Base-by-base conservation (phyloP, 2,797 vertebrate genomes). In the Sardinella longiceps region DNA sequence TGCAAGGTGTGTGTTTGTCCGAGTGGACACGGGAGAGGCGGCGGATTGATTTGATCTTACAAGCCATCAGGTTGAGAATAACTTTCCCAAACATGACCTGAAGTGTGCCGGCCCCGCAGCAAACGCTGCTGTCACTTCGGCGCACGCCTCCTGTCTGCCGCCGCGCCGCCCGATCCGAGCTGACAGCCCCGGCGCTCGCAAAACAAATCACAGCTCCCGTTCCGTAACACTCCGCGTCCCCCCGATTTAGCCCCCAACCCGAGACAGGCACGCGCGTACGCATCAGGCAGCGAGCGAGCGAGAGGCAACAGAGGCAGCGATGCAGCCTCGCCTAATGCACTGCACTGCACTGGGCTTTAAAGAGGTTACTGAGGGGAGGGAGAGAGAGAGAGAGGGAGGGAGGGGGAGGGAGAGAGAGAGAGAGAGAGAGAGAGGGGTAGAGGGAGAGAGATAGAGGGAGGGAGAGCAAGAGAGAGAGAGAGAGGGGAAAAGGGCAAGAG, bases 1-100 rank as follows among this genome's bases (percentile, higher is more conserved):
- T 84, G 50, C 85, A 90, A 92, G 93, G 93, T 94, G 90, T 94
- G 90, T 93, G 90, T 93, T 93, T 94, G 93, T 93, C 92, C 88
- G 85, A 92, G 91, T 89, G 90, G 92, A 94, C 88, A 91, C 70
- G 18, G 80, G 83, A 92, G 90, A 91, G 88, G 93, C 92, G 92
- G 89, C 88, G 92, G 94, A 95, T 95, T 95, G 94, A 95, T 96
- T 90, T 95, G 94, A 96, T 95, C 94, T 92, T 95, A 95, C 94
- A 95, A 94, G 93, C 94, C 94, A 93, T 96, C 94, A 95, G 94
- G 93, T 93, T 95, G 93, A 95, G 93, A 93, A 92, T 88, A 94
- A 93, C 94, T 94, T 92, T 92, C 92, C 93, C 92, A 95, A 96
- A 96, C 94, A 93, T 94, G 95, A 95, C 94, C 94, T 95, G 94